phyloP scores from a whole-genome alignment of 1,140 invertebrate species.

The Portunus trituberculatus region DNA sequence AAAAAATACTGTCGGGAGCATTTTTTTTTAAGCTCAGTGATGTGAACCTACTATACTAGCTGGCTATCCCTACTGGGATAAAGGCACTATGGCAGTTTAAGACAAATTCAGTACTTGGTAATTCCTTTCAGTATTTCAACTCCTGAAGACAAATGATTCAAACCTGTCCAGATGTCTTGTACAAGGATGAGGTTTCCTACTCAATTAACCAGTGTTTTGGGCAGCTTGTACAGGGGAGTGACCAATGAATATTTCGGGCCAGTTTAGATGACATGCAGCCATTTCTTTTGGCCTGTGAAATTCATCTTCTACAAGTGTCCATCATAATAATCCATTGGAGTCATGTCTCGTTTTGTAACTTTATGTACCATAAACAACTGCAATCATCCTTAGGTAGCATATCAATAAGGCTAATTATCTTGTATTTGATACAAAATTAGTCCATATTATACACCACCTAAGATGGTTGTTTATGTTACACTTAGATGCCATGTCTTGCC shows the following conservation, averaged over 20 bases:
- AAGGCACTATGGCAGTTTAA: not conserved
- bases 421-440: constrained; percentile 68
- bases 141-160: not conserved
- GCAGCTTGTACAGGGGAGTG: constrained; percentile 69
- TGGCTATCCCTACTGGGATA: constrained; percentile 17
- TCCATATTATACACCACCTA: constrained; percentile 62
- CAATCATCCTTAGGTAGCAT: constrained; percentile 54
- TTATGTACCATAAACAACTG: constrained; percentile 61
- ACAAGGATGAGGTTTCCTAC: constrained; percentile 31
- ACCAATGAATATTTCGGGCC: constrained; percentile 65
- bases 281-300: constrained; percentile 74
- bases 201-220: constrained; percentile 51
- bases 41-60: not conserved
- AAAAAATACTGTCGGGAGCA: not conserved
- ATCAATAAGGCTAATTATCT: constrained; percentile 66
- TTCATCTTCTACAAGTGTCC: constrained; percentile 28
- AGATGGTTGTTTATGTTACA: constrained; percentile 72
- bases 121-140: not conserved
- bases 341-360: constrained; percentile 72
- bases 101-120: not conserved
- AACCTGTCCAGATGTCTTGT: not conserved
- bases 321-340: constrained; percentile 71
- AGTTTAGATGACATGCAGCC: constrained; percentile 74
- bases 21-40: constrained; percentile 49
- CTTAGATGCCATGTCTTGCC: constrained; percentile 74